Evolutionary conservation across 2,113 vertebrate species (phyloP).

Genomic region (Scortum barcoo): DNA sequence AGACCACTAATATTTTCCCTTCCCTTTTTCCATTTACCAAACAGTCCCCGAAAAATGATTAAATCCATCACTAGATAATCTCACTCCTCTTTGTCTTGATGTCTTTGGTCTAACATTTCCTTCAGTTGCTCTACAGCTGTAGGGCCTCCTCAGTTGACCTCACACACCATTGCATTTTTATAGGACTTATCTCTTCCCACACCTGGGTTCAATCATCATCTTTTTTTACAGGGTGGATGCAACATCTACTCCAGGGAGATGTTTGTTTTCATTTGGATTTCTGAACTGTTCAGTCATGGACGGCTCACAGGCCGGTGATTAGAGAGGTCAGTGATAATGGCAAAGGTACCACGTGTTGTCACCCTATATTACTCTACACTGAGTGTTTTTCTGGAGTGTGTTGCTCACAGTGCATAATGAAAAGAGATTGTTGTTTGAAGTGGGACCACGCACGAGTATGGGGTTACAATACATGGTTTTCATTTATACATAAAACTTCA

Average conservation of each 20-base stretch:
- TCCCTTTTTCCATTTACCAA: slow-evolving; percentile 50
- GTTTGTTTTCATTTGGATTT: slow-evolving; percentile 53
- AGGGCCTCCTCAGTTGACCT: slow-evolving; percentile 58
- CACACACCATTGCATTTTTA: slow-evolving; percentile 50
- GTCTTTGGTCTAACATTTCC: slow-evolving; percentile 67
- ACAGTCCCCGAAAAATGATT: slow-evolving; percentile 63
- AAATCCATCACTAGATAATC: slow-evolving; percentile 68
- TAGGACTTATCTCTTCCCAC: slow-evolving; percentile 58
- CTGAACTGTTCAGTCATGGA: slow-evolving; percentile 37
- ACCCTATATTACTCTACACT: slow-evolving; percentile 23
- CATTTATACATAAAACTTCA: slow-evolving; percentile 9
- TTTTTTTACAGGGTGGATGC: slow-evolving; percentile 42
- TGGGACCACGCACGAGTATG: background rate
- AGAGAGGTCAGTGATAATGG: slow-evolving; percentile 52
- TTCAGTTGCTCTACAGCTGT: slow-evolving; percentile 73
- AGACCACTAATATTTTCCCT: slow-evolving; percentile 63
- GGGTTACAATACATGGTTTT: slow-evolving; percentile 13
- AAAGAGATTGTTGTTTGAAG: background rate
- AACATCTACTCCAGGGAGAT: slow-evolving; percentile 41
- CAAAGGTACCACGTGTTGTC: slow-evolving; percentile 21
- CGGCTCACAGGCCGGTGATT: slow-evolving; percentile 38
- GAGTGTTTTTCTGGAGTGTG: slow-evolving; percentile 20
- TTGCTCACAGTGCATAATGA: slow-evolving; percentile 16
- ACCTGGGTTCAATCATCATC: slow-evolving; percentile 69
- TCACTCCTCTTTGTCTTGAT: slow-evolving; percentile 44